Conservation (phyloP, 1,140 invertebrate genomes). For the Coboldia fuscipes region DNA sequence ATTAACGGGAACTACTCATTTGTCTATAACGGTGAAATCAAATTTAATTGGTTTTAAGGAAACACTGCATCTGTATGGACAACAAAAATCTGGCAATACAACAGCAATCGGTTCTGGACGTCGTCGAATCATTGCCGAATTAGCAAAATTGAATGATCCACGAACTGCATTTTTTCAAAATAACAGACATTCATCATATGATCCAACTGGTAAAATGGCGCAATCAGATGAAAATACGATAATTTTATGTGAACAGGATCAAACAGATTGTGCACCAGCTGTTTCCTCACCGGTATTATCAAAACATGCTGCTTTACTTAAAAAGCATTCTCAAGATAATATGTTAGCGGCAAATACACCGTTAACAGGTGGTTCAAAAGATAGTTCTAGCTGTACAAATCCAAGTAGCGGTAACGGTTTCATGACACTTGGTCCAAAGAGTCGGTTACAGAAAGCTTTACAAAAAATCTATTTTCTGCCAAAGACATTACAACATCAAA, state of each 20-base stretch:
- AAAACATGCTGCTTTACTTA: too few species aligned
- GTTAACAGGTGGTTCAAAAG: neutral
- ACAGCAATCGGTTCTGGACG: slow-evolving; percentile 32
- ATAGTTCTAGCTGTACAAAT: slow-evolving; percentile 12
- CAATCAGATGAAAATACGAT: too few species aligned
- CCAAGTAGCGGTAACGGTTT: slow-evolving; percentile 50
- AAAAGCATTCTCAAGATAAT: neutral
- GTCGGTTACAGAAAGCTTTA: slow-evolving; percentile 65
- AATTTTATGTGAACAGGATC: neutral
- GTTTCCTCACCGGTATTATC: neutral
- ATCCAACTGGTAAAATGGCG: slow-evolving; percentile 4
- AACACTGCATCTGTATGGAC: too few species aligned
- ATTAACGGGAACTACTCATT: slow-evolving; percentile 78
- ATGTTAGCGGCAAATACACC: neutral
- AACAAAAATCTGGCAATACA: slow-evolving; percentile 56
- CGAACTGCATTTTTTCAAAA: slow-evolving; percentile 7
- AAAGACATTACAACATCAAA: slow-evolving; percentile 32
- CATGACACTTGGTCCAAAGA: slow-evolving; percentile 70
- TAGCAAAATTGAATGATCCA: slow-evolving; percentile 6
- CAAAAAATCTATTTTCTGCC: slow-evolving; percentile 82
- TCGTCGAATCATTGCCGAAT: slow-evolving; percentile 5
- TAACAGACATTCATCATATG: slow-evolving; percentile 12
- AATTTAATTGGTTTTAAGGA: slow-evolving; percentile 74
- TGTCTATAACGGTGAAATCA: slow-evolving; percentile 91
- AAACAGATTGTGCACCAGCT: neutral